Evolutionary conservation across 2,888 invertebrate genomes (phyloP).

Genomic region (Leptopilina drosophilae): DNA sequence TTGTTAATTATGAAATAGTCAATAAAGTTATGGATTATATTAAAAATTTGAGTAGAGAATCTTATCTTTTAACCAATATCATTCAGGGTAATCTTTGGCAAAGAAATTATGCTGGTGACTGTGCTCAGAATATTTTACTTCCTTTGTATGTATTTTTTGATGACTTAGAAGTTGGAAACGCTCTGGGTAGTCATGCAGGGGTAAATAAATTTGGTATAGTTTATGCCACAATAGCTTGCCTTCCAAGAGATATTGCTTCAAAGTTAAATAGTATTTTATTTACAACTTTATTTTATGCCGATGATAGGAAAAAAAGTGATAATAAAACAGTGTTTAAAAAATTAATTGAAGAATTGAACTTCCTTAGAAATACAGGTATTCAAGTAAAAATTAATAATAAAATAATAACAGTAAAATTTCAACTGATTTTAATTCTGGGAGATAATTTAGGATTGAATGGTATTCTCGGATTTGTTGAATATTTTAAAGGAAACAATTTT

Average conservation of each 20-base stretch:
- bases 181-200: constrained; percentile 37
- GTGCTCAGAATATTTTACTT: neutral
- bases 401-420: constrained; percentile 17
- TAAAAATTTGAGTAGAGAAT: neutral
- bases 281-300: constrained; percentile 11
- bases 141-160: constrained; percentile 34
- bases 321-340: neutral
- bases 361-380: neutral
- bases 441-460: too few species aligned
- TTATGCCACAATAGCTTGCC: neutral
- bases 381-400: neutral
- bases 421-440: too few species aligned
- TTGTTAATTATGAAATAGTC: constrained; percentile 1
- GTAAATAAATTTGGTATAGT: constrained; percentile 26
- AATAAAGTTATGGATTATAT: constrained; percentile 28
- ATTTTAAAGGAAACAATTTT: constrained; percentile 15
- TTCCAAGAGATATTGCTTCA: neutral
- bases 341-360: constrained; percentile 5
- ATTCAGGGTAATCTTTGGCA: constrained; percentile 19
- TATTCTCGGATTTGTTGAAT: neutral
- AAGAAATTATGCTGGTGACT: constrained; percentile 14
- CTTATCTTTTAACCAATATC: constrained; percentile 15
- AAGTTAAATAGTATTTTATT: constrained; percentile 16
- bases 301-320: neutral
- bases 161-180: constrained; percentile 34